These are phyloP conservation scores for Cyprinodon brontotheroides DNA, from an alignment of 2,113 vertebrate genomes.

Conservation along the genomic window DNA sequence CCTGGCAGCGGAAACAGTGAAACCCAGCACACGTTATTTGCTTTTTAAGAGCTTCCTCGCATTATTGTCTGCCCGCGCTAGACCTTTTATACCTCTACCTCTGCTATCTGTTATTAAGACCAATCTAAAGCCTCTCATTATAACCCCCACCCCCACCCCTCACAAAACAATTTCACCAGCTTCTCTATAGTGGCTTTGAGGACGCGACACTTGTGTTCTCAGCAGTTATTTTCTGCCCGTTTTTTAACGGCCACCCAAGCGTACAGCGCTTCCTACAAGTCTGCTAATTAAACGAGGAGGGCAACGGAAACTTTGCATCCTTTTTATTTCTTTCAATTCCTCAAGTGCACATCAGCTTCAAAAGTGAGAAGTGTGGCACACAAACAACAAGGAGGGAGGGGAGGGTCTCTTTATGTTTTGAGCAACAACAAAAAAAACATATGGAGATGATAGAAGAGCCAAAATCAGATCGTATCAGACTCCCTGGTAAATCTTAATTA, in stretches of 20 bases:
- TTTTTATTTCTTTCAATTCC: conserved; percentile 58
- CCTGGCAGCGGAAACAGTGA: conserved; percentile 74
- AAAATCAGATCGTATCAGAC: background rate
- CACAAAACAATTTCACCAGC: conserved; percentile 70
- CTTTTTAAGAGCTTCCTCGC: conserved; percentile 77
- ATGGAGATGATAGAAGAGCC: background rate
- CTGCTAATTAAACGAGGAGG: conserved; percentile 75
- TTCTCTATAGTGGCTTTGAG: conserved; percentile 72
- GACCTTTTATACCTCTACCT: conserved; percentile 73
- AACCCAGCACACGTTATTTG: conserved; percentile 74
- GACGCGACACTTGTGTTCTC: conserved; percentile 51
- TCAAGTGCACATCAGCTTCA: conserved; percentile 49
- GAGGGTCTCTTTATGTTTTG: conserved; percentile 22
- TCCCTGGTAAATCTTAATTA: background rate
- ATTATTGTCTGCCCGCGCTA: conserved; percentile 76
- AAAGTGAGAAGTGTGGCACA: conserved; percentile 49
- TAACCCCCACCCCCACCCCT: conserved; percentile 42
- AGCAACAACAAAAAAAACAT: conserved; percentile 42
- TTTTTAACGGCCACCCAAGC: conserved; percentile 75
- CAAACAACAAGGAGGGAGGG: conserved; percentile 40
- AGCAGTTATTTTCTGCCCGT: conserved; percentile 70
- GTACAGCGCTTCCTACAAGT: conserved; percentile 67
- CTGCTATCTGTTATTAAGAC: conserved; percentile 80
- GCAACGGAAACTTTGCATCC: conserved; percentile 70
- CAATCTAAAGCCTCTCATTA: conserved; percentile 77